phyloP scores from a whole-genome alignment of 1,140 invertebrate genomes.

The Meteorus sp. region DNA sequence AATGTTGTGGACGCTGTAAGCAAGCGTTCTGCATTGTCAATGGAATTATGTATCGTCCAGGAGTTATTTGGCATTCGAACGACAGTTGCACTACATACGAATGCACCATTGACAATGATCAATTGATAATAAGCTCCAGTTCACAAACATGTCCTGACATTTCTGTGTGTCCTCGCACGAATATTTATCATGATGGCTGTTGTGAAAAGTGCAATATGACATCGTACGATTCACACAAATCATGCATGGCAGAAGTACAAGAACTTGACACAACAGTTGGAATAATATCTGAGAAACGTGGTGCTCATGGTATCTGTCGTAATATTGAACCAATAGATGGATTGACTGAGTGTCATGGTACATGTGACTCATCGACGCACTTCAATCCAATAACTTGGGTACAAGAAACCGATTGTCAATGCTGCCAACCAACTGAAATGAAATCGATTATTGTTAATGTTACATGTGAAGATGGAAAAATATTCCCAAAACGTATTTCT shows the following conservation, averaged over 20 bases:
- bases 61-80: conserved; percentile 63
- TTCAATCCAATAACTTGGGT: conserved; percentile 62
- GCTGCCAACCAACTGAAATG: conserved; percentile 62
- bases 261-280: conserved; percentile 60
- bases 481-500: conserved; percentile 55
- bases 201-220: conserved; percentile 67
- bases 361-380: conserved; percentile 67
- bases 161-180: conserved; percentile 60
- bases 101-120: conserved; percentile 56
- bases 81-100: conserved; percentile 70
- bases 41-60: conserved; percentile 59
- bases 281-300: conserved; percentile 54
- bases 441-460: conserved; percentile 54
- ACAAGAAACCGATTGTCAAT: conserved; percentile 62
- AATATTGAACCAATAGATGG: conserved; percentile 63
- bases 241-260: conserved; percentile 61
- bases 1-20: conserved; percentile 74
- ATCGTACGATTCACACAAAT: conserved; percentile 43
- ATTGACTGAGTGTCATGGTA: conserved; percentile 68
- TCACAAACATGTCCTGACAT: conserved; percentile 65
- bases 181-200: conserved; percentile 66
- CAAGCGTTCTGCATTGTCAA: conserved; percentile 68
- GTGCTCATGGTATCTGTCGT: conserved; percentile 63
- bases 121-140: conserved; percentile 61
- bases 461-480: conserved; percentile 60